A percentile compares a stretch with the other conserved stretches of the same genome.
Evolutionary conservation across 2,113 vertebrate species (phyloP).

Genomic region (Abramis brama): DNA sequence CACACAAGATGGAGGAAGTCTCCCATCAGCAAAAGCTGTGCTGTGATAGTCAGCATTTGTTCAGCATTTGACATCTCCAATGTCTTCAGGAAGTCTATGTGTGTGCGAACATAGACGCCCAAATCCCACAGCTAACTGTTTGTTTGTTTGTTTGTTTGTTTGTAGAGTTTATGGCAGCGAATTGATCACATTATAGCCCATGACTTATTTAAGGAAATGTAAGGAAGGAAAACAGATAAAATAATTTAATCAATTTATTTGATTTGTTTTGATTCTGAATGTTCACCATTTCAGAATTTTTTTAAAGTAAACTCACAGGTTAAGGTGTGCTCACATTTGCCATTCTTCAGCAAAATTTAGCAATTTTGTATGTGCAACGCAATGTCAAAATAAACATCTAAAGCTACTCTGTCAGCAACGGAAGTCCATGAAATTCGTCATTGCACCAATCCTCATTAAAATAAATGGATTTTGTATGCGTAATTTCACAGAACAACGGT

Average conservation of each 20-base stretch:
- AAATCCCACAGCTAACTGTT: neutral
- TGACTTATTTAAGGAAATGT: neutral
- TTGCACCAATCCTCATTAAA: neutral
- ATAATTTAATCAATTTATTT: neutral
- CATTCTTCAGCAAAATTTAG: neutral
- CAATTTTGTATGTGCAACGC: neutral
- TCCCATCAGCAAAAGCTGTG: constrained; percentile 26
- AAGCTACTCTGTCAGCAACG: neutral
- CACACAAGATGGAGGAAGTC: neutral
- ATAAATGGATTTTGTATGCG: neutral
- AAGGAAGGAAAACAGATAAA: neutral
- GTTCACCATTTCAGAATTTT: neutral
- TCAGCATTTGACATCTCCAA: neutral
- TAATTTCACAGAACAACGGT: too few species aligned
- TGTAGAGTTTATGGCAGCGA: neutral
- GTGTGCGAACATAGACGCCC: neutral
- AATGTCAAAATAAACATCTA: neutral
- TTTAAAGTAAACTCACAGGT: neutral
- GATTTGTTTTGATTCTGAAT: neutral
- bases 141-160: neutral
- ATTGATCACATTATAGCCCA: neutral
- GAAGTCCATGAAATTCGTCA: neutral
- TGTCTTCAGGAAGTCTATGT: neutral
- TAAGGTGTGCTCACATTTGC: neutral
- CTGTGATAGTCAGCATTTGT: constrained; percentile 9